Evolutionary conservation across 2,888 invertebrate species (phyloP).

Genomic region (Tenthredo amoena): DNA sequence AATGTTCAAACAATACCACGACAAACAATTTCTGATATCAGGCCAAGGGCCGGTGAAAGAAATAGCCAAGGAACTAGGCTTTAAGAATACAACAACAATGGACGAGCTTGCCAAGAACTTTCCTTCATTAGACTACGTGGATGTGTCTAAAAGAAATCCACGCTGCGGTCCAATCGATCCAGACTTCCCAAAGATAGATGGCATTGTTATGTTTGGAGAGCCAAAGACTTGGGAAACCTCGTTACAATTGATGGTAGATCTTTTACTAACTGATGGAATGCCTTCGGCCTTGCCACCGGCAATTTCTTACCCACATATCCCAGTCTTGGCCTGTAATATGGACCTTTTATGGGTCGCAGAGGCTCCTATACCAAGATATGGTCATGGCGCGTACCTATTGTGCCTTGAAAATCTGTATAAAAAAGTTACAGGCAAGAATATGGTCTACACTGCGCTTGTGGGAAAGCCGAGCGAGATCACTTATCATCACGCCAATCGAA

Average conservation of each 20-base stretch:
- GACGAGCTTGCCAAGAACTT: constrained; percentile 81
- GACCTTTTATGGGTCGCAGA: constrained; percentile 85
- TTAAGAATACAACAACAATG: constrained; percentile 81
- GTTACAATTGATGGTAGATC: constrained; percentile 83
- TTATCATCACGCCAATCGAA: constrained; percentile 82
- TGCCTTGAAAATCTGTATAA: constrained; percentile 83
- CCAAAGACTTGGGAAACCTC: constrained; percentile 84
- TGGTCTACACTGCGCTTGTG: constrained; percentile 82
- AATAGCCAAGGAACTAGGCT: constrained; percentile 82
- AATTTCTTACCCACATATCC: constrained; percentile 82
- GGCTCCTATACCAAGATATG: constrained; percentile 83
- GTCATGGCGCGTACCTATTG: constrained; percentile 83
- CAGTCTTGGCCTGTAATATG: constrained; percentile 85
- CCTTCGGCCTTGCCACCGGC: constrained; percentile 75
- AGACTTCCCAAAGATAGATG: constrained; percentile 81
- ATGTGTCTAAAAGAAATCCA: constrained; percentile 71
- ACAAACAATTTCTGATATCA: constrained; percentile 82
- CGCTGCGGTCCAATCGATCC: constrained; percentile 79
- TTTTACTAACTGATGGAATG: constrained; percentile 82
- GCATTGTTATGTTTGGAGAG: constrained; percentile 83
- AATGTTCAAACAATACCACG: constrained; percentile 82
- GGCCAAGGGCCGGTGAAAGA: constrained; percentile 81
- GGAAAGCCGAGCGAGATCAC: constrained; percentile 85
- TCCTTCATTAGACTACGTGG: constrained; percentile 82
- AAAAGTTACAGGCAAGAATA: constrained; percentile 81